Evolutionary conservation across 2,113 vertebrate species (phyloP).

Genomic region (Sciurus niger): DNA sequence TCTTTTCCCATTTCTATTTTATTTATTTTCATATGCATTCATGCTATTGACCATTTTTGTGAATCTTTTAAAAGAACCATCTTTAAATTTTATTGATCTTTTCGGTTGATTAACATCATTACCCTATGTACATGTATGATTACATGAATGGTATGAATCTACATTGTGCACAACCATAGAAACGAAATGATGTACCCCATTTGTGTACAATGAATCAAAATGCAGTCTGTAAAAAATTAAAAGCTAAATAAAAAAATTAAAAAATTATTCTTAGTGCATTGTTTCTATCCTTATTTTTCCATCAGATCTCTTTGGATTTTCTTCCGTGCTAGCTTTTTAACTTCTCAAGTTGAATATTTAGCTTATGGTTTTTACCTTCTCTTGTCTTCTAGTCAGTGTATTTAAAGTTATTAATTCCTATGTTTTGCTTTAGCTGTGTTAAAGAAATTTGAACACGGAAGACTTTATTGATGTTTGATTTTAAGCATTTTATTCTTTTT

Average conservation of each 20-base stretch:
- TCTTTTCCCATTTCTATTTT: background rate
- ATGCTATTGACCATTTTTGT: background rate
- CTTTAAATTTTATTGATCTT: background rate
- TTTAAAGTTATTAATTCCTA: conserved; percentile 42
- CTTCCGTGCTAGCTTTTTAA: background rate
- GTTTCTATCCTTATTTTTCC: background rate
- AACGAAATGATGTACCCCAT: too few species aligned
- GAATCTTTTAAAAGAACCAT: background rate
- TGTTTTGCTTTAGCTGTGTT: conserved; percentile 42
- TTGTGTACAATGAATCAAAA: too few species aligned
- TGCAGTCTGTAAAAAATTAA: too few species aligned
- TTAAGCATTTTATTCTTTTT: conserved; percentile 28
- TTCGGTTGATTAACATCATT: background rate
- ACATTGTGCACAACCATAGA: too few species aligned
- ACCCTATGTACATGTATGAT: too few species aligned
- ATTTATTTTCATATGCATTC: background rate
- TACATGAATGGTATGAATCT: too few species aligned
- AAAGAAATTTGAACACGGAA: conserved; percentile 22
- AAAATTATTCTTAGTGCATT: background rate
- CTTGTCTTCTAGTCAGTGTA: conserved; percentile 24
- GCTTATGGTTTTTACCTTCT: conserved; percentile 42
- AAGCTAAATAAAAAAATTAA: too few species aligned
- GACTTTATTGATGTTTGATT: conserved; percentile 36
- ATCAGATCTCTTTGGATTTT: background rate
- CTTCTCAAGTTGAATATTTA: conserved; percentile 21